Evolutionary conservation across 2,113 vertebrate genomes (phyloP).

Genomic region (Columba janthina): DNA sequence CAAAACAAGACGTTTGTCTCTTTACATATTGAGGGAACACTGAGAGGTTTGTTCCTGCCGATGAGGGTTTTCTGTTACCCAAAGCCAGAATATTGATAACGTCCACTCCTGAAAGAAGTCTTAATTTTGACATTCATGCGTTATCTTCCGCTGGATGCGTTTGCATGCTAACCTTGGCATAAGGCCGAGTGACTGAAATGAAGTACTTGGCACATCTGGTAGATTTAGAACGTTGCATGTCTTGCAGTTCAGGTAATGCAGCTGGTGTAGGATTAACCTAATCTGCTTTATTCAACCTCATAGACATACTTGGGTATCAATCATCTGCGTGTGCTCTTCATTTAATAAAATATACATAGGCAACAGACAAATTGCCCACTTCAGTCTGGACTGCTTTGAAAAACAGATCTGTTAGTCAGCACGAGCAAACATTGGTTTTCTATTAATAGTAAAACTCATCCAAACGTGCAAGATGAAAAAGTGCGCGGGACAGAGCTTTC

Average conservation of each 20-base stretch:
- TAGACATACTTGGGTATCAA: background rate
- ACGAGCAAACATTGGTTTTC: background rate
- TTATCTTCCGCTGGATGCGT: background rate
- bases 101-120: slow-evolving; percentile 4
- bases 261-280: background rate
- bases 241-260: slow-evolving; percentile 5
- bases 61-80: background rate
- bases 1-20: background rate
- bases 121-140: background rate
- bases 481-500: background rate
- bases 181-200: background rate
- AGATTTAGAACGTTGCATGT: background rate
- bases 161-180: background rate
- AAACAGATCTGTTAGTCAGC: background rate
- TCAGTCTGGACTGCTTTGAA: background rate
- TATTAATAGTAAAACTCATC: background rate
- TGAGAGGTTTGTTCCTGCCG: background rate
- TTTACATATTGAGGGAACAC: slow-evolving; percentile 23
- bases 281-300: background rate
- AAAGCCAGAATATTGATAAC: background rate
- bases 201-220: background rate
- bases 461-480: background rate
- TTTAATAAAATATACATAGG: background rate
- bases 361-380: background rate
- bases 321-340: background rate